These are phyloP conservation scores for Riptortus pedestris DNA, from an alignment of 1,140 invertebrate species.

Conservation along the genomic window DNA sequence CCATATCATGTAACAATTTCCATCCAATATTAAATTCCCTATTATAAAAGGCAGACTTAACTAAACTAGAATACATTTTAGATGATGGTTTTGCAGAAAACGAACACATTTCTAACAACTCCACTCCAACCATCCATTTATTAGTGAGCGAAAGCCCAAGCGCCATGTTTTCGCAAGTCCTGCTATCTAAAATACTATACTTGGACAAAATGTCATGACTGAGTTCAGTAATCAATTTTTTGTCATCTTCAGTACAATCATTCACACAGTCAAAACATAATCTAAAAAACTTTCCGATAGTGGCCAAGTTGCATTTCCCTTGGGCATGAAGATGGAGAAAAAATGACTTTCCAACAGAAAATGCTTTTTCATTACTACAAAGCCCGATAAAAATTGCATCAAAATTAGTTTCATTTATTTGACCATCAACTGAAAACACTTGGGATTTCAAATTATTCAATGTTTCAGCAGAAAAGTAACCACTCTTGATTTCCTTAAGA, in stretches of 20 bases:
- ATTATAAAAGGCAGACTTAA: conserved; percentile 45
- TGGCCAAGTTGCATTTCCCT: conserved; percentile 32
- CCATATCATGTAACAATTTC: conserved; percentile 41
- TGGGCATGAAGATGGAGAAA: neutral
- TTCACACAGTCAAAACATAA: conserved; percentile 38
- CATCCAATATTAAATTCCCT: conserved; percentile 44
- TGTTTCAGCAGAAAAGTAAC: too few relatives aligned
- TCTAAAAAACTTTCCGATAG: conserved; percentile 43
- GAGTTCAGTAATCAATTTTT: conserved; percentile 41
- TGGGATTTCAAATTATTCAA: too few relatives aligned
- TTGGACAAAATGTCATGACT: conserved; percentile 39
- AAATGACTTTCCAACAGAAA: neutral
- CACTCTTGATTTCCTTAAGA: too few relatives aligned
- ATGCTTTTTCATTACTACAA: conserved; percentile 8
- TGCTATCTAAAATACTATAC: conserved; percentile 46
- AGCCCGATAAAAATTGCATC: conserved; percentile 11
- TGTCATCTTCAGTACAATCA: conserved; percentile 39
- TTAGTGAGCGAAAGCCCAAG: conserved; percentile 48
- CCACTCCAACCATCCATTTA: conserved; percentile 48
- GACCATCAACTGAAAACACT: neutral
- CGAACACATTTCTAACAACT: conserved; percentile 48
- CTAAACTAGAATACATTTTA: conserved; percentile 39
- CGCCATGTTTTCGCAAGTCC: conserved; percentile 47
- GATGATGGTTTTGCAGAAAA: conserved; percentile 36
- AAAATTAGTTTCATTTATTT: conserved; percentile 15